Conservation (phyloP, 2,888 invertebrate genomes). For the Mythimna loreyi region DNA sequence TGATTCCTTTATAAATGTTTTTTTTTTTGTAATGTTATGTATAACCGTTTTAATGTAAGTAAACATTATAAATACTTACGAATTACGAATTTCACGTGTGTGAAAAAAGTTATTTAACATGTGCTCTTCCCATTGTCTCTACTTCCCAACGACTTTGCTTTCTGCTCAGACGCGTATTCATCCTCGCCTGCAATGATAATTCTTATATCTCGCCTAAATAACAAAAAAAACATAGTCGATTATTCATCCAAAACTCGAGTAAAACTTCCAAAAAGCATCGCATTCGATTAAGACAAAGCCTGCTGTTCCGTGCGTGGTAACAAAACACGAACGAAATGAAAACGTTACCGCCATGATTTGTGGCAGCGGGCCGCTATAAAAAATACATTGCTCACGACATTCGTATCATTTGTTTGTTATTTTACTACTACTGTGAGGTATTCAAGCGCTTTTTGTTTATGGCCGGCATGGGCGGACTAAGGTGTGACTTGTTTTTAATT, state of each 20-base stretch:
- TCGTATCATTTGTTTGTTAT: constrained; percentile 38
- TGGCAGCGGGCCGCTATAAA: constrained; percentile 38
- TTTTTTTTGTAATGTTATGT: too few species aligned
- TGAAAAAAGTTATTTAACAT: too few species aligned
- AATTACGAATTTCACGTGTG: too few species aligned
- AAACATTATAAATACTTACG: too few species aligned
- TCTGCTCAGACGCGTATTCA: neutral
- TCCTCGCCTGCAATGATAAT: neutral
- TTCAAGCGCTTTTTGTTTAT: constrained; percentile 23
- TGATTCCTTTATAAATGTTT: too few species aligned
- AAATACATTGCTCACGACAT: constrained; percentile 59
- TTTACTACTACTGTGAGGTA: constrained; percentile 27
- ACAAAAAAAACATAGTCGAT: constrained; percentile 4
- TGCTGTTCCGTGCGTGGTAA: constrained; percentile 42
- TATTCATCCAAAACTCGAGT: too few species aligned
- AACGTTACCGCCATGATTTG: constrained; percentile 60
- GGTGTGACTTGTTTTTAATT: constrained; percentile 40
- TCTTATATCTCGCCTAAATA: neutral
- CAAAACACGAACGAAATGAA: constrained; percentile 55
- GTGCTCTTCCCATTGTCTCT: too few species aligned
- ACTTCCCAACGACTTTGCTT: too few species aligned
- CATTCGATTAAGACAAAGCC: constrained; percentile 22
- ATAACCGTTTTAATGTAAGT: too few species aligned
- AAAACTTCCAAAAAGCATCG: neutral
- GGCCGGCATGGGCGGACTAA: neutral